Conservation (phyloP, 2,797 vertebrate species). For the Agapornis canus region DNA sequence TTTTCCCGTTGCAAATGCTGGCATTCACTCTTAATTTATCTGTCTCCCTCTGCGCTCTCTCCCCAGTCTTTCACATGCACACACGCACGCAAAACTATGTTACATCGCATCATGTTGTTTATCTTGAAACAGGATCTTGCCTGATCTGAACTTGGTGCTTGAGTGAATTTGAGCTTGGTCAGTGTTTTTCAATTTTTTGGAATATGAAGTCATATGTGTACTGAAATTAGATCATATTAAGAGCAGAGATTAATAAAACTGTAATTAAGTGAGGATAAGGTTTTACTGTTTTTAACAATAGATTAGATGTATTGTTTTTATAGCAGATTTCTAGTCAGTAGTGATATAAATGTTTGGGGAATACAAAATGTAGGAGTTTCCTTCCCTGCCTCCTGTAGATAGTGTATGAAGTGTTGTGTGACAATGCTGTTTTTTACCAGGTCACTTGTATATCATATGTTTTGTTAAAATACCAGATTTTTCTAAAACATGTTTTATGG, state of each 20-base stretch:
- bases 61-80: neutral
- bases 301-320: neutral
- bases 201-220: conserved; percentile 27
- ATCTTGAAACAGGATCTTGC: conserved; percentile 61
- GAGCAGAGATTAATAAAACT: conserved; percentile 16
- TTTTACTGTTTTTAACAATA: conserved; percentile 21
- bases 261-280: neutral
- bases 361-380: neutral
- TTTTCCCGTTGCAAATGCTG: neutral
- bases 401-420: neutral
- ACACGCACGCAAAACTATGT: neutral
- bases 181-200: conserved; percentile 39
- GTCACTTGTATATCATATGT: neutral
- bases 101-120: conserved; percentile 34
- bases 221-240: conserved; percentile 22
- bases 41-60: fast-evolving
- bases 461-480: neutral
- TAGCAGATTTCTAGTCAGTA: neutral
- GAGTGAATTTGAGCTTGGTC: conserved; percentile 42
- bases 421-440: neutral
- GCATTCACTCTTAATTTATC: neutral
- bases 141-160: conserved; percentile 41
- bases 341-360: neutral
- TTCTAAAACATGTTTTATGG: neutral
- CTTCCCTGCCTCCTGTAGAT: neutral